phyloP scores from a whole-genome alignment of 1,140 invertebrate species.

The Drosophila pruinosa region DNA sequence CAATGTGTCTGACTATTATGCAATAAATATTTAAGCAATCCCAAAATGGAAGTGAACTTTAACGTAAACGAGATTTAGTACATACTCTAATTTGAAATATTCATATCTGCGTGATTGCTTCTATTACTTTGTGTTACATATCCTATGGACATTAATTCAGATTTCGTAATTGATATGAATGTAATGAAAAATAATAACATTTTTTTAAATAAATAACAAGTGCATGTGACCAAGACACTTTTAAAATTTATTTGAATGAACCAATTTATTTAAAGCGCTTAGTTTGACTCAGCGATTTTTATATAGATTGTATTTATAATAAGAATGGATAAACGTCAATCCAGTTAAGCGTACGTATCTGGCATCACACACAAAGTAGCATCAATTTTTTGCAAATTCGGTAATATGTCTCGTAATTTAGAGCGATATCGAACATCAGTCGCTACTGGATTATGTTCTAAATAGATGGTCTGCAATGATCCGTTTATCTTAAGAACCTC shows the following conservation, averaged over 20 bases:
- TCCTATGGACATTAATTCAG: no score
- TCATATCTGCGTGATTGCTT: no score
- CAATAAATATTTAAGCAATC: conserved; percentile 32
- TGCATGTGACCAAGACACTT: background rate
- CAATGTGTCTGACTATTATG: conserved; percentile 85
- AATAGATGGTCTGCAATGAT: conserved; percentile 94
- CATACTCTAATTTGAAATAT: no score
- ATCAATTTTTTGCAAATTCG: conserved; percentile 96
- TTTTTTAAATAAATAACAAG: background rate
- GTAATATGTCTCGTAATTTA: conserved; percentile 94
- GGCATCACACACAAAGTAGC: conserved; percentile 90
- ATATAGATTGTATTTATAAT: background rate
- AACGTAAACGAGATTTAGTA: no score
- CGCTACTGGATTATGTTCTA: conserved; percentile 96
- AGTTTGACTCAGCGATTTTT: background rate
- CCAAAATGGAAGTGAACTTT: no score
- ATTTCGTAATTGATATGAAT: no score
- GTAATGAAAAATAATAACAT: no score
- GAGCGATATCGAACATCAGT: conserved; percentile 93
- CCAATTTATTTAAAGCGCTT: background rate
- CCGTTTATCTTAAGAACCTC: conserved; percentile 90
- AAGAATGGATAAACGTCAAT: no score
- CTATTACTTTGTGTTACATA: no score
- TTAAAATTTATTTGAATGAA: background rate
- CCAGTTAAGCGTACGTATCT: conserved; percentile 65